A percentile compares a stretch with the other conserved stretches of the same genome.
Conservation (phyloP, 2,797 vertebrate genomes). For the Neosalanx taihuensis region DNA sequence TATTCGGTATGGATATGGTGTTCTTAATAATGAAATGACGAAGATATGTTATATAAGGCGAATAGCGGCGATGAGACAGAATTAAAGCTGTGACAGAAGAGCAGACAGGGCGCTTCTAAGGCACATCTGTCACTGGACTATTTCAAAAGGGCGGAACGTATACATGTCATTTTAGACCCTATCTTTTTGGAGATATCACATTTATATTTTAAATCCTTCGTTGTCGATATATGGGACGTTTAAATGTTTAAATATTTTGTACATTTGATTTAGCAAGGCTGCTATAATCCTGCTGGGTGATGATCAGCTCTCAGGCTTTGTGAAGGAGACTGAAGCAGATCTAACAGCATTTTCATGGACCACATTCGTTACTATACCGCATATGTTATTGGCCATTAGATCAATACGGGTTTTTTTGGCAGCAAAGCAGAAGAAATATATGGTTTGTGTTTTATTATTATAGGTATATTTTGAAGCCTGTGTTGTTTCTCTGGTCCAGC, state of each 20-base stretch:
- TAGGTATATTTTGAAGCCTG: constrained; percentile 19
- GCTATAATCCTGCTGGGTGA: constrained; percentile 52
- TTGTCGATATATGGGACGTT: not conserved
- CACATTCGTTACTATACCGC: constrained; percentile 26
- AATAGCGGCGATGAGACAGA: constrained; percentile 34
- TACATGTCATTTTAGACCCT: not conserved
- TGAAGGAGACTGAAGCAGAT: constrained; percentile 51
- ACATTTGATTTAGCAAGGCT: constrained; percentile 52
- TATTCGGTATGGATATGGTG: constrained; percentile 4
- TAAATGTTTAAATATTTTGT: constrained; percentile 39
- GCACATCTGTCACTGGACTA: not conserved
- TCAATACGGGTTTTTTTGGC: constrained; percentile 2
- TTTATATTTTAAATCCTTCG: not conserved
- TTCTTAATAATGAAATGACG: constrained; percentile 15
- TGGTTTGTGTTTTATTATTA: not conserved
- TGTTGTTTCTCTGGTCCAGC: too few species aligned
- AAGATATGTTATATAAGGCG: constrained; percentile 40
- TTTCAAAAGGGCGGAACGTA: constrained; percentile 4
- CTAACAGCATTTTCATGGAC: constrained; percentile 31
- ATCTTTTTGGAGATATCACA: not conserved
- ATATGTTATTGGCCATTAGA: constrained; percentile 8
- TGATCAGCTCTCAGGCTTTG: constrained; percentile 26
- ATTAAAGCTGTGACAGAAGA: constrained; percentile 27
- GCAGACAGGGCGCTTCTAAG: constrained; percentile 22
- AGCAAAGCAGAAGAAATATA: not conserved